Evolutionary conservation across 2,888 invertebrate genomes (phyloP).

Genomic region (Folsomia candida): DNA sequence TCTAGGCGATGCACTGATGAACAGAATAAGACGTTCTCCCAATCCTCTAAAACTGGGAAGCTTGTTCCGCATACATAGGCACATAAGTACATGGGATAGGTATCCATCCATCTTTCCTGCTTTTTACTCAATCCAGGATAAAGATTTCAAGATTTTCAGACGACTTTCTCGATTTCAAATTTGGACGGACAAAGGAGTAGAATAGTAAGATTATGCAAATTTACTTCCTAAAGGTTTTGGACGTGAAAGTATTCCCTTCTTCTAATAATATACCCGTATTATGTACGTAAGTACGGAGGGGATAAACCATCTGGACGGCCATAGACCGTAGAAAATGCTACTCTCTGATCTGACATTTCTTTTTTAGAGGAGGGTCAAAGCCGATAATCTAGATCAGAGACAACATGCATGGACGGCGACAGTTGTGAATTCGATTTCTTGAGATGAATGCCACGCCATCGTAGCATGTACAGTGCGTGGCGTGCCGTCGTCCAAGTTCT

Average conservation of each 20-base stretch:
- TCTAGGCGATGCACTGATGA: neutral
- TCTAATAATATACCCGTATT: too few relatives aligned
- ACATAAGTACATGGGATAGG: neutral
- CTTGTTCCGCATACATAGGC: too few relatives aligned
- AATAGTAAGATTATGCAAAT: neutral
- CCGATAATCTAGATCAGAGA: neutral
- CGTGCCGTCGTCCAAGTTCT: too few relatives aligned
- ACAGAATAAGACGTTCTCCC: too few relatives aligned
- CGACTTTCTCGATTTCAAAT: neutral
- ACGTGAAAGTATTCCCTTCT: too few relatives aligned
- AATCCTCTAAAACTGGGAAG: too few relatives aligned
- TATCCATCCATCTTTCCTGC: too few relatives aligned
- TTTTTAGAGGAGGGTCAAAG: neutral
- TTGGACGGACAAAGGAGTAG: neutral
- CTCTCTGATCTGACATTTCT: neutral
- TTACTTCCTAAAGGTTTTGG: neutral
- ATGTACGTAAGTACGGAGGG: too few relatives aligned
- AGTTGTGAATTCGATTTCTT: neutral
- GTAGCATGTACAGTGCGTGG: too few relatives aligned
- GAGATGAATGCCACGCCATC: too few relatives aligned
- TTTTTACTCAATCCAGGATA: too few relatives aligned
- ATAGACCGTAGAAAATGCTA: neutral
- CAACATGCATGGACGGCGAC: conserved; percentile 1
- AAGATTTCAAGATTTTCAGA: neutral
- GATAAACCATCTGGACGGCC: too few relatives aligned